A percentile compares a stretch with the other conserved stretches of the same genome.
phyloP scores from a whole-genome alignment of 2,113 vertebrate genomes.

The Brienomyrus longianalis region DNA sequence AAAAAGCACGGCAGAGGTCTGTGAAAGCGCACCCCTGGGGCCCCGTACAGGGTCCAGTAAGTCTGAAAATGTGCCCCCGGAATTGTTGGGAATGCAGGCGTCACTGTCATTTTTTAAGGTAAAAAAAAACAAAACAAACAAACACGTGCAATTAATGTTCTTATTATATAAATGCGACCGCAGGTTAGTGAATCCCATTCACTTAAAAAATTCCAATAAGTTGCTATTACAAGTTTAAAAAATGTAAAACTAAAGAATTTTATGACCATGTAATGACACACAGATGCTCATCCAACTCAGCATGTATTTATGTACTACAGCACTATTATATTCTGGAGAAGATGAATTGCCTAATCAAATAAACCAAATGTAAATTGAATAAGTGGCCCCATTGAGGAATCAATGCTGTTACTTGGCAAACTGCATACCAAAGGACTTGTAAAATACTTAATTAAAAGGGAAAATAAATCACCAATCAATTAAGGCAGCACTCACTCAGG shows the following conservation, averaged over 20 bases:
- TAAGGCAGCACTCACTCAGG: background rate
- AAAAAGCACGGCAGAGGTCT: background rate
- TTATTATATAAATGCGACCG: background rate
- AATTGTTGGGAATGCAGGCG: background rate
- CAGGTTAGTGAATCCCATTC: background rate
- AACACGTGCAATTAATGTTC: background rate
- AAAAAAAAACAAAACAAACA: background rate
- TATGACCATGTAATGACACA: background rate
- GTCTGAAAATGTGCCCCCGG: background rate
- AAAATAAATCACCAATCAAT: constrained; percentile 2
- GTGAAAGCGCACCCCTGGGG: background rate
- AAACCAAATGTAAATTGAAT: constrained; percentile 5
- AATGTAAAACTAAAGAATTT: background rate
- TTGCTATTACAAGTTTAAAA: background rate
- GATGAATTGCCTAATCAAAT: background rate
- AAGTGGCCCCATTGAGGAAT: background rate
- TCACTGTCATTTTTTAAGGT: background rate
- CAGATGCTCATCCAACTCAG: background rate
- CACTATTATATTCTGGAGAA: background rate
- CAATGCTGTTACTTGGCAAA: background rate
- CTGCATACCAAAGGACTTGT: background rate
- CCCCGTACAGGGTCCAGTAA: background rate
- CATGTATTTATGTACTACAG: background rate
- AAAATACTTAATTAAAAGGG: constrained; percentile 10
- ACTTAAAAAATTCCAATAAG: too few relatives aligned